phyloP scores from a whole-genome alignment of 2,888 invertebrate species.

The Drosophila rubida region DNA sequence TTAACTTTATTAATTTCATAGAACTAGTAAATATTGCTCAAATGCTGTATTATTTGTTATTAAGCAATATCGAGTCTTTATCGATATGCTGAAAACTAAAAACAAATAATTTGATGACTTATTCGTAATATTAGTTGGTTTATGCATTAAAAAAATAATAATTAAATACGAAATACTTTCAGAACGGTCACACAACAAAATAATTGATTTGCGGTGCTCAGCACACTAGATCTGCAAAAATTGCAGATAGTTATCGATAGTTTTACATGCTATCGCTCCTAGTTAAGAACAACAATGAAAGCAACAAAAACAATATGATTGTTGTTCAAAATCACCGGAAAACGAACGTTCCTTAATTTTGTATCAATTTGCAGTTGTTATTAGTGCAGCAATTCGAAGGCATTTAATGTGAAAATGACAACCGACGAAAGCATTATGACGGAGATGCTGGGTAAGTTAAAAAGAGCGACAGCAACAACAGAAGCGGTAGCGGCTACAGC shows the following conservation, averaged over 20 bases:
- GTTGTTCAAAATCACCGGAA: constrained; percentile 63
- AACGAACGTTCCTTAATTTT: constrained; percentile 44
- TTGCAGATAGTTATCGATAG: constrained; percentile 33
- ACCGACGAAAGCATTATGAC: constrained; percentile 81
- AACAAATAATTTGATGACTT: too few relatives aligned
- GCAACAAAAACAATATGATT: constrained; percentile 53
- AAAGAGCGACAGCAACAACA: not conserved
- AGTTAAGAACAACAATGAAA: constrained; percentile 19
- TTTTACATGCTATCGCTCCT: not conserved
- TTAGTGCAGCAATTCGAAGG: constrained; percentile 4
- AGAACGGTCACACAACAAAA: too few relatives aligned
- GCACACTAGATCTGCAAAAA: too few relatives aligned
- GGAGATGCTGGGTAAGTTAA: constrained; percentile 81
- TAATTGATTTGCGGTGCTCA: too few relatives aligned
- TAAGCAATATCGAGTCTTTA: too few relatives aligned
- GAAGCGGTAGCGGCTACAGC: constrained; percentile 1
- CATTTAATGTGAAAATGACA: constrained; percentile 70
- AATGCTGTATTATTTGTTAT: too few relatives aligned
- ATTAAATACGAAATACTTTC: too few relatives aligned
- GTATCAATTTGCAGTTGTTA: constrained; percentile 11
- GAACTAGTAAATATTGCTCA: too few relatives aligned
- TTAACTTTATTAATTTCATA: too few relatives aligned
- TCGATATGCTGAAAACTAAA: not conserved
- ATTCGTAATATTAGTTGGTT: too few relatives aligned
- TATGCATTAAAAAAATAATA: too few relatives aligned